These are phyloP conservation scores for Leptinotarsa rubiginosa DNA, from an alignment of 2,888 invertebrate species.

Conservation along the genomic window DNA sequence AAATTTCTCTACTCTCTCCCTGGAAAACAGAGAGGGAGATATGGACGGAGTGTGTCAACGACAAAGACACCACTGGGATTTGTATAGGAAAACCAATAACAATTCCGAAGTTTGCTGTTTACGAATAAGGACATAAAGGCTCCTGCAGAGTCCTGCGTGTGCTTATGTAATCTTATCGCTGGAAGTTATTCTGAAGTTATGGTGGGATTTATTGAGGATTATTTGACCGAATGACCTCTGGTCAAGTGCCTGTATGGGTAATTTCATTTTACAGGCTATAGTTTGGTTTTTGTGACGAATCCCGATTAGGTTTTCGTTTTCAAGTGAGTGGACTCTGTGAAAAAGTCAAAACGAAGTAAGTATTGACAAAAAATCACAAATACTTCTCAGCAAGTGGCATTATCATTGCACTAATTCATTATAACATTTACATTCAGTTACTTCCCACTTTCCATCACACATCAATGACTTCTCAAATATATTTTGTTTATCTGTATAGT, in stretches of 20 bases:
- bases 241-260: conserved; percentile 40
- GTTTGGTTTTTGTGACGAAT: conserved; percentile 32
- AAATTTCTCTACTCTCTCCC: conserved; percentile 20
- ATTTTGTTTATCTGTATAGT: no score
- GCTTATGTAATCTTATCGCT: conserved; percentile 49
- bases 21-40: not conserved
- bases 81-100: conserved; percentile 3
- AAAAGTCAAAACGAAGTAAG: not conserved
- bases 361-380: not conserved
- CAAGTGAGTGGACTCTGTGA: not conserved
- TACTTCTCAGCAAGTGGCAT: not conserved
- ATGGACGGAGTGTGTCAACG: not conserved
- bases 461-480: no score
- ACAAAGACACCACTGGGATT: not conserved
- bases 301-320: not conserved
- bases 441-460: no score
- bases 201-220: conserved; percentile 50
- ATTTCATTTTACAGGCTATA: conserved; percentile 37
- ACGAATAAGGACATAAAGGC: conserved; percentile 40
- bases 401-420: no score
- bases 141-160: conserved; percentile 32
- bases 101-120: conserved; percentile 36
- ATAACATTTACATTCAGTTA: no score
- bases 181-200: conserved; percentile 48
- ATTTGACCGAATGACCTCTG: conserved; percentile 47